Evolutionary conservation across 2,113 vertebrate genomes (phyloP).

Genomic region (Deroptyus accipitrinus): DNA sequence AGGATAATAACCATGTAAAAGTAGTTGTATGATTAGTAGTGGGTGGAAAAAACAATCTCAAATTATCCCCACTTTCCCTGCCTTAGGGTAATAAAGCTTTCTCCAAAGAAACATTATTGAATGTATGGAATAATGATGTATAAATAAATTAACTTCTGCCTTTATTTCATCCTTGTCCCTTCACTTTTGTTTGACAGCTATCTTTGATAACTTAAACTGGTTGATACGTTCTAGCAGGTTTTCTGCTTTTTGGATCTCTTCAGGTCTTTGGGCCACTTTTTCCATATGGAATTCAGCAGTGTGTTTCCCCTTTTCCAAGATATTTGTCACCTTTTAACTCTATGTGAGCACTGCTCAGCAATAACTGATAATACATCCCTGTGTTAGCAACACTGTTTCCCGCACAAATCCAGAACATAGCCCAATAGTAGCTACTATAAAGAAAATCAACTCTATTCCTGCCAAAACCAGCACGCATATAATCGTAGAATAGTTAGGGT

Average conservation of each 20-base stretch:
- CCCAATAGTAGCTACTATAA: too few species aligned
- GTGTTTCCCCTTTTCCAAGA: not conserved
- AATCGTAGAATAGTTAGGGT: too few species aligned
- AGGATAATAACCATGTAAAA: not conserved
- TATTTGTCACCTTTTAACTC: not conserved
- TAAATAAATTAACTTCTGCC: slow-evolving; percentile 44
- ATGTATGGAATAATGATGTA: slow-evolving; percentile 19
- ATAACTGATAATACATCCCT: too few species aligned
- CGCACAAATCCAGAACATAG: too few species aligned
- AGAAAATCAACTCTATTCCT: too few species aligned
- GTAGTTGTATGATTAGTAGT: not conserved
- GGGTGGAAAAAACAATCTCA: not conserved
- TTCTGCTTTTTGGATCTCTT: not conserved
- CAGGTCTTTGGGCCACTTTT: not conserved
- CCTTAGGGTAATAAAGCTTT: slow-evolving; percentile 2
- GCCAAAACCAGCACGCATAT: too few species aligned
- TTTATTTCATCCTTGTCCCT: not conserved
- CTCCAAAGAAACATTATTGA: slow-evolving; percentile 11
- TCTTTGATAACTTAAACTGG: not conserved
- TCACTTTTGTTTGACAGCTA: not conserved
- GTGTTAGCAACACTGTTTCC: too few species aligned
- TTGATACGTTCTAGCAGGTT: not conserved
- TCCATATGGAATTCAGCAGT: not conserved
- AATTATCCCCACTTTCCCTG: not conserved
- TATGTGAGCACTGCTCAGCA: too few species aligned